These are phyloP conservation scores for Silurus meridionalis DNA, from an alignment of 2,113 vertebrate genomes.

Conservation along the genomic window DNA sequence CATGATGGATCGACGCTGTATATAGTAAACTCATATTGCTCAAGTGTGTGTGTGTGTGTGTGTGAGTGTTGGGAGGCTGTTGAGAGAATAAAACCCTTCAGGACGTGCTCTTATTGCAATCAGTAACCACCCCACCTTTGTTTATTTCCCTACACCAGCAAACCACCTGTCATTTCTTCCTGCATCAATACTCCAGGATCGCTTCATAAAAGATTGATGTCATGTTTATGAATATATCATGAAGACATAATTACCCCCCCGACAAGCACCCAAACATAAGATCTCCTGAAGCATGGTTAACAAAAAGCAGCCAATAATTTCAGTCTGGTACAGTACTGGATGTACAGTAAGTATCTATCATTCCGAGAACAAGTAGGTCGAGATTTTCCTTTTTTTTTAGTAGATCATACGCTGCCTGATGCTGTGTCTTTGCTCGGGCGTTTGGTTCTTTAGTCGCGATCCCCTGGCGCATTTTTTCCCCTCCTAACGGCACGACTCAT, in stretches of 20 bases:
- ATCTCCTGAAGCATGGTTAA: background rate
- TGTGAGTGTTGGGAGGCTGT: background rate
- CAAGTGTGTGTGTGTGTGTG: background rate
- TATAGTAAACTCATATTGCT: constrained; percentile 3
- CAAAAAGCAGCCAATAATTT: background rate
- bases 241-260: background rate
- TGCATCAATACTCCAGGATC: background rate
- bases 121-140: background rate
- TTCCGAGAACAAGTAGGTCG: background rate
- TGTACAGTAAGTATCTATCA: background rate
- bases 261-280: background rate
- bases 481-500: constrained; percentile 30
- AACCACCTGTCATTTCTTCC: background rate
- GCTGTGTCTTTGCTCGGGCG: constrained; percentile 14
- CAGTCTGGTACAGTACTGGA: too few relatives aligned
- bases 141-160: background rate
- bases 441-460: constrained; percentile 20
- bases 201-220: background rate
- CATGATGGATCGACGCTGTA: constrained; percentile 16
- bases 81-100: background rate
- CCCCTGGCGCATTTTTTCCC: constrained; percentile 2
- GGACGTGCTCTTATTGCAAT: background rate
- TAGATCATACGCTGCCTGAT: constrained; percentile 6
- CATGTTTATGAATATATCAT: background rate
- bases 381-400: background rate